A percentile compares a stretch with the other conserved stretches of the same genome.
phyloP scores from a whole-genome alignment of 35 echinoderm and acorn worm genomes.

The Hemicentrotus pulcherrimus region DNA sequence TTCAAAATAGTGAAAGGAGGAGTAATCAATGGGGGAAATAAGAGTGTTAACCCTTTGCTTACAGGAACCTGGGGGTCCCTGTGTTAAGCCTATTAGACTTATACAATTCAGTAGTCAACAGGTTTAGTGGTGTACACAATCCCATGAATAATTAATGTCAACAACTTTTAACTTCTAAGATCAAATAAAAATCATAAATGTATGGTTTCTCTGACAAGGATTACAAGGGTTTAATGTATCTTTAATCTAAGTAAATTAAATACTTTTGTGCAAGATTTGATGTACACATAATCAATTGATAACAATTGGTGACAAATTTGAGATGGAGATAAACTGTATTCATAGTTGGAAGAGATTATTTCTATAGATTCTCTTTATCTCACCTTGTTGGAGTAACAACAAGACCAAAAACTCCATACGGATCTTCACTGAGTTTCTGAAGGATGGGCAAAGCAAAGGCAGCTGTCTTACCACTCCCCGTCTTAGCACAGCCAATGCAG shows the following conservation, averaged over 20 bases:
- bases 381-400: conserved; percentile 96
- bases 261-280: too few species aligned
- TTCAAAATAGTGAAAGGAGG: neutral
- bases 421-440: conserved; percentile 94
- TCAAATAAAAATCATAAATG: too few species aligned
- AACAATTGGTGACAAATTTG: neutral
- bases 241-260: too few species aligned
- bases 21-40: neutral
- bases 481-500: conserved; percentile 99
- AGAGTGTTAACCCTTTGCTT: too few species aligned
- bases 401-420: conserved; percentile 86
- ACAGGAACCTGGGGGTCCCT: too few species aligned
- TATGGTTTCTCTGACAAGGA: too few species aligned
- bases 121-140: neutral
- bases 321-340: neutral
- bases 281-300: too few species aligned
- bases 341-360: neutral
- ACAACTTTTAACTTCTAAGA: neutral
- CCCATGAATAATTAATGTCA: neutral
- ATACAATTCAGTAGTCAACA: too few species aligned
- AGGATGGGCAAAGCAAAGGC: conserved; percentile 97
- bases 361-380: neutral
- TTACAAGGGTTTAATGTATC: too few species aligned
- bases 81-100: too few species aligned
- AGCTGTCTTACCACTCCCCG: conserved; percentile 97